A percentile compares a stretch with the other conserved stretches of the same genome.
phyloP scores from a whole-genome alignment of 2,888 invertebrate genomes.

The Parnassius mnemosyne region DNA sequence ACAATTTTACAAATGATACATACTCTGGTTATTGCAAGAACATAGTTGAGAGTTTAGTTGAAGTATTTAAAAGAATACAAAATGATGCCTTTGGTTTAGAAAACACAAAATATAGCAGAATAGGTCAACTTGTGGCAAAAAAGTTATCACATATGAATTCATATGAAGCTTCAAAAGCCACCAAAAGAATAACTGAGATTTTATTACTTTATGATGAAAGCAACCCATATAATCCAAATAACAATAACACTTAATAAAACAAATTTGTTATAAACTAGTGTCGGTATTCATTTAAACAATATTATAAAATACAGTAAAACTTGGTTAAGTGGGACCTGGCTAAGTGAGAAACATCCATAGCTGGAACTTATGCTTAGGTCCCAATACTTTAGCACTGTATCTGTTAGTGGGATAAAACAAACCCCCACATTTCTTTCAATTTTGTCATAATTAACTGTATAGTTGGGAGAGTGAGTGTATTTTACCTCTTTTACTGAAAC shows the following conservation, averaged over 20 bases:
- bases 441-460: too few species aligned
- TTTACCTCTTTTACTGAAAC: too few species aligned
- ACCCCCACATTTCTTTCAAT: too few species aligned
- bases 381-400: too few species aligned
- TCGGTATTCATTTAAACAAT: too few species aligned
- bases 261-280: too few species aligned
- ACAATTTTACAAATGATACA: constrained; percentile 32
- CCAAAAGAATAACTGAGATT: constrained; percentile 60
- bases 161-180: constrained; percentile 54
- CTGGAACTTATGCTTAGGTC: too few species aligned
- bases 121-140: constrained; percentile 52
- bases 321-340: too few species aligned
- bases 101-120: constrained; percentile 48
- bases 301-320: too few species aligned
- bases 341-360: too few species aligned
- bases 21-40: constrained; percentile 44
- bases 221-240: constrained; percentile 65
- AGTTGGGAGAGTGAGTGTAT: too few species aligned
- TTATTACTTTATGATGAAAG: constrained; percentile 58
- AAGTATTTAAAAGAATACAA: constrained; percentile 57
- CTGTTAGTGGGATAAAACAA: too few species aligned
- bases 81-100: constrained; percentile 58
- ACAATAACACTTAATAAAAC: constrained; percentile 28
- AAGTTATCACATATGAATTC: constrained; percentile 58
- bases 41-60: constrained; percentile 54